Evolutionary conservation across 2,113 vertebrate genomes (phyloP), one percentile per base, ranked within the genome.

Genomic region (Sciurus niger): DNA sequence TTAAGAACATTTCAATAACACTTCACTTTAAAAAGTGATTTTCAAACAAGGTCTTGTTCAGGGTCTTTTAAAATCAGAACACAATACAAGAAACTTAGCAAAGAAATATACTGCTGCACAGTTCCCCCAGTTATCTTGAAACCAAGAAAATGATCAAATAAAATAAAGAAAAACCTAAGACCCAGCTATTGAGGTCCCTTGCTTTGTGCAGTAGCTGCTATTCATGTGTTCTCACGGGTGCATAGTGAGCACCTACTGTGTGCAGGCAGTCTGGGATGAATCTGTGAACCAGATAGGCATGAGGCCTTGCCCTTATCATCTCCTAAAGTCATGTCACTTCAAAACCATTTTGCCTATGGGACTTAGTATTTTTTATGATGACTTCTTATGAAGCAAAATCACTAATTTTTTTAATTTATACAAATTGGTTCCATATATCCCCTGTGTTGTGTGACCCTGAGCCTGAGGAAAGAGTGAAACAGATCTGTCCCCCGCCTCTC

Each of bases 1-100:
- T 34, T 51, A 67, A 80, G 84, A 83, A 83, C 68, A 74, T 65
- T 84, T 48, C 48, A 76, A 37, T 94, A 93, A 76, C 48, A 34
- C 43, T 94, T 96, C 65, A 18, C 84, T 84, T 94, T 77, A 55
- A 72, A 67, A 77, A 70, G 77, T n/a, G 32, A 84, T 72, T 72
- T 87, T 74, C 43, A 83, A 91, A 13, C 4, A 89, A 89, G 48
- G 63, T 84, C 89, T 43, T 65, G 14, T 72, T 76, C 24, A 0
- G 25, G 37, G 1, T 40, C 63, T 93, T 30, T 93, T 70, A 32
- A 32, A 93, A 78, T 78, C 84, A 51, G 34, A 74, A 43, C 60
- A 46, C 58, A 8, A 4, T 32, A 37, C 55, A 48, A 11, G 96
- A 93, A 82, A 30, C 51, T 89, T 89, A 89, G 20, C 43, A 34